These are phyloP conservation scores for Sphinx pinastri DNA, from an alignment of 2,888 invertebrate species.

Conservation along the genomic window DNA sequence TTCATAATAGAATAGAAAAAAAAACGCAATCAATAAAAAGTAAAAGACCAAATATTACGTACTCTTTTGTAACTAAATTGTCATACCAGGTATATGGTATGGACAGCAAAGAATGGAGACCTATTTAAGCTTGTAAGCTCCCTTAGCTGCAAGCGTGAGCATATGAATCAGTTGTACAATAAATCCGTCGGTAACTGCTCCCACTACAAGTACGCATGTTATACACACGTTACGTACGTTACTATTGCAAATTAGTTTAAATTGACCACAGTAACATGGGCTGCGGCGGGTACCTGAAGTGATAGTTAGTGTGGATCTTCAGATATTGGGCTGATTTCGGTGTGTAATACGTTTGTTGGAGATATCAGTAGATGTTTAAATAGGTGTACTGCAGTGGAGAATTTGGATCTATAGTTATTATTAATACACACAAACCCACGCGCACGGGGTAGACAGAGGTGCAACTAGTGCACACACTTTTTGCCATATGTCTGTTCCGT, in stretches of 20 bases:
- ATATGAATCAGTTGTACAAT: neutral
- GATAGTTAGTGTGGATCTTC: neutral
- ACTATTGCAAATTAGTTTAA: conserved; percentile 15
- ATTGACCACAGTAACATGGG: neutral
- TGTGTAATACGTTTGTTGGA: conserved; percentile 16
- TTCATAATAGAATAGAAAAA: too few species aligned
- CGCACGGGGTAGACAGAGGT: too few species aligned
- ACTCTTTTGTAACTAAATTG: too few species aligned
- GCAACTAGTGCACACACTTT: too few species aligned
- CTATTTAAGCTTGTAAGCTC: neutral
- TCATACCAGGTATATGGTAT: too few species aligned
- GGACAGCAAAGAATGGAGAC: neutral
- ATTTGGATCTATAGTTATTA: conserved; percentile 6
- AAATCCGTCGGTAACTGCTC: neutral
- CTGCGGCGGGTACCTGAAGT: neutral
- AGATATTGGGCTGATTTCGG: conserved; percentile 1
- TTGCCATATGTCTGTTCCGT: too few species aligned
- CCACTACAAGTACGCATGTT: conserved; percentile 23
- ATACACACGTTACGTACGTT: conserved; percentile 4
- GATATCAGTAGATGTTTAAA: conserved; percentile 10
- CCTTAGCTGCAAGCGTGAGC: too few species aligned
- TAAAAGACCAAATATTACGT: too few species aligned
- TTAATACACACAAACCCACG: too few species aligned
- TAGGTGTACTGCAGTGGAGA: conserved; percentile 6
- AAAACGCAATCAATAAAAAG: too few species aligned